Base-by-base conservation (phyloP, 2,888 invertebrate genomes). In the Labia minor region DNA sequence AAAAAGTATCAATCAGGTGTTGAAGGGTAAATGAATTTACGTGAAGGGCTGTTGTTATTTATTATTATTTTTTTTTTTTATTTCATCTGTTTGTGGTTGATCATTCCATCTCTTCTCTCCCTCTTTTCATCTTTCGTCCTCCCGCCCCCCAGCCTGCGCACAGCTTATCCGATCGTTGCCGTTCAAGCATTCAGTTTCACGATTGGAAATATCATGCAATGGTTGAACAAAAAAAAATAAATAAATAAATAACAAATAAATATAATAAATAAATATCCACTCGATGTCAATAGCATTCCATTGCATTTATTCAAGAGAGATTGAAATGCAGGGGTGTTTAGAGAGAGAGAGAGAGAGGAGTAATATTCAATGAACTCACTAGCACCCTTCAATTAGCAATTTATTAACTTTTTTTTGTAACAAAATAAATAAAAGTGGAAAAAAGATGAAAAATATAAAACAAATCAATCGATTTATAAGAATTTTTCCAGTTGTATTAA, bases 381-480 rank as follows among this genome's bases (percentile, higher is more conserved):
- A 26, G n/a, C 49, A 49, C 49, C 49, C 14, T 49, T 49, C 49
- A 49, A 49, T 49, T 49, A 49, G 49, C 49, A 49, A 49, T 49
- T 49, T 49, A 49, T 49, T 49, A 49, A 49, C 49, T 49, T 16
- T 49, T 49, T 11, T 49, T 49, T 49, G 33, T 49, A 2, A 49
- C 14, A 49, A 49, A 49, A 10, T 8, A 14, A 49, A 14, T n/a
- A 33, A 33, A 33, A 33, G 11, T 8, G 11, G 16, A 49, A 49
- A 49, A 10, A 49, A 4, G 14, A 4, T 14, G 49, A 49, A 14
- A 49, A 11, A 49, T n/a, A 49, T 8, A 49, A n/a, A 14, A 49
- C 49, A 49, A 49, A 49, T 14, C 49, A 16, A 49, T 26, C 26
- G 26, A 8, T 26, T 8, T n/a, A n/a, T 6, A 26, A 26, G 26